These are phyloP conservation scores for Fistularia commersonii DNA, from an alignment of 2,797 vertebrate species.

Conservation along the genomic window DNA sequence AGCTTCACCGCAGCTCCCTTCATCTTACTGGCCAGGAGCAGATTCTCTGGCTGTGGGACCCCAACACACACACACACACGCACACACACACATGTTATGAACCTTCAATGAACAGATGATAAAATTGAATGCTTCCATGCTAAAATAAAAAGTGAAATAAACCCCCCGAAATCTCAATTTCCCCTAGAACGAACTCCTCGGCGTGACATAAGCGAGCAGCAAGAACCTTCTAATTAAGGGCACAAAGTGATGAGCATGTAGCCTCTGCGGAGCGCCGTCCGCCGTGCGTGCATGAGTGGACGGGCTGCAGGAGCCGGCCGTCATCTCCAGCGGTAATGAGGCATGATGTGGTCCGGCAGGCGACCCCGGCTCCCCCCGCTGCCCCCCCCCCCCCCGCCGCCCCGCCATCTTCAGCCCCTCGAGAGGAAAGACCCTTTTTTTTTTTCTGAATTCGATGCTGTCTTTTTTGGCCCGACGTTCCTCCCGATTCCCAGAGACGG, in stretches of 20 bases:
- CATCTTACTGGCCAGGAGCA: slow-evolving; percentile 97
- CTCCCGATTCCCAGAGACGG: no score
- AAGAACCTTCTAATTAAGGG: slow-evolving; percentile 20
- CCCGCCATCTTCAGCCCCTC: no score
- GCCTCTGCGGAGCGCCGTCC: slow-evolving; percentile 25
- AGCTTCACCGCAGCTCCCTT: slow-evolving; percentile 97
- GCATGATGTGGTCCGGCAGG: slow-evolving; percentile 32
- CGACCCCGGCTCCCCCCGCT: slow-evolving; percentile 21
- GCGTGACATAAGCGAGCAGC: slow-evolving; percentile 4
- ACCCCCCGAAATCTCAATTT: no score
- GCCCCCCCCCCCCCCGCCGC: no score
- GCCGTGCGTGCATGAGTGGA: slow-evolving; percentile 31
- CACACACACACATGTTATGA: background rate
- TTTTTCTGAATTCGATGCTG: no score
- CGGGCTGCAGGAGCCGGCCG: slow-evolving; percentile 38
- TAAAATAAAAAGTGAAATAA: no score
- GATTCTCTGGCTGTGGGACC: slow-evolving; percentile 88
- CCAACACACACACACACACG: slow-evolving; percentile 1
- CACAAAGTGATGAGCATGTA: slow-evolving; percentile 13
- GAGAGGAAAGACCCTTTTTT: slow-evolving; percentile 24
- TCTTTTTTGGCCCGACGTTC: no score
- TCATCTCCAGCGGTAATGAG: slow-evolving; percentile 42
- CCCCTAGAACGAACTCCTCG: no score
- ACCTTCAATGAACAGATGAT: no score
- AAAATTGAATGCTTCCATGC: no score